A percentile compares a stretch with the other conserved stretches of the same genome.
Conservation (phyloP, 2,888 invertebrate species). For the Bimastos eiseni region DNA sequence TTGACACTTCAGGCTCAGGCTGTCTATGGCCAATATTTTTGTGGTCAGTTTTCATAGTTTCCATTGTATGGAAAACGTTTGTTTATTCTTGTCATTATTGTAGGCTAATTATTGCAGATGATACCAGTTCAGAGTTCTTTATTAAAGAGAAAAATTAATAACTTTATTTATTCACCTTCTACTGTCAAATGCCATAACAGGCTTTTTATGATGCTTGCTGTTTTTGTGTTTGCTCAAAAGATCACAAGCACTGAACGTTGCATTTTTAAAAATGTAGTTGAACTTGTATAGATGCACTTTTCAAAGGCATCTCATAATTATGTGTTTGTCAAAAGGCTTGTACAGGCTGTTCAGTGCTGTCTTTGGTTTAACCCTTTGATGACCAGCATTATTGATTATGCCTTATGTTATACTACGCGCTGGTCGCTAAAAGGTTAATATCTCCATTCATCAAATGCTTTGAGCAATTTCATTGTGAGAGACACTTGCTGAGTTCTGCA, state of each 20-base stretch:
- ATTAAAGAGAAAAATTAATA: background rate
- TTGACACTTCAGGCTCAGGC: background rate
- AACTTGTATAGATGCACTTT: background rate
- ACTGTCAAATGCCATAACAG: background rate
- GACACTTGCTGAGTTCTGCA: background rate
- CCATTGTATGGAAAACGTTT: background rate
- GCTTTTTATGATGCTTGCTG: background rate
- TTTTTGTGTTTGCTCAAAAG: background rate
- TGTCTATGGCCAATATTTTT: background rate
- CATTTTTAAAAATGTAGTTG: background rate
- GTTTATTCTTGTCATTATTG: background rate
- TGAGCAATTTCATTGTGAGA: background rate
- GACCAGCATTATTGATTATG: too few species aligned
- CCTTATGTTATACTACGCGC: too few species aligned
- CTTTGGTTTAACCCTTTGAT: too few species aligned
- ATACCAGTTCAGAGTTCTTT: background rate
- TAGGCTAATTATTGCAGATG: background rate
- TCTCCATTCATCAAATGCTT: background rate
- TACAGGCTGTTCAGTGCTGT: background rate
- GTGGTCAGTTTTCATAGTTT: background rate
- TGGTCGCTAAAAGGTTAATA: too few species aligned
- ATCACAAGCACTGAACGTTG: background rate
- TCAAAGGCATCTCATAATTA: background rate
- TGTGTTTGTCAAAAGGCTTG: background rate
- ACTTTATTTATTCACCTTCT: background rate